Evolutionary conservation across 2,888 invertebrate species (phyloP).

Genomic region (Amphipoea oculea): DNA sequence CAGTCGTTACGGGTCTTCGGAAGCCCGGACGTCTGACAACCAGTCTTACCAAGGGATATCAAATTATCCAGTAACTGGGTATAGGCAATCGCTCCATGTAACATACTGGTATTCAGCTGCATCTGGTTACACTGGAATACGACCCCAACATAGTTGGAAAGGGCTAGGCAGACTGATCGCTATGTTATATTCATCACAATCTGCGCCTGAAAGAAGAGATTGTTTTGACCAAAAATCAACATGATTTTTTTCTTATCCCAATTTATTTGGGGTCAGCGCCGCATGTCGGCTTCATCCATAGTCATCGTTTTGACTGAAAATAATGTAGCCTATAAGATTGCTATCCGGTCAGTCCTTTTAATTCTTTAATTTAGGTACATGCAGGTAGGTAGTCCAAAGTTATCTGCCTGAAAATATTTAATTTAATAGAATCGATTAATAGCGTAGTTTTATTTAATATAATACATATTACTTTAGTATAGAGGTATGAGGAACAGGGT

Average conservation of each 20-base stretch:
- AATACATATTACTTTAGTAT: too few species aligned
- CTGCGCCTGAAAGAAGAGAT: neutral
- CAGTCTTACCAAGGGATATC: too few species aligned
- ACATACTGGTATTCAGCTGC: too few species aligned
- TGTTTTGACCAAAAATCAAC: neutral
- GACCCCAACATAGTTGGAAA: too few species aligned
- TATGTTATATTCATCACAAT: neutral
- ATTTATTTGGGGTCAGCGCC: neutral
- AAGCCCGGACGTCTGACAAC: neutral
- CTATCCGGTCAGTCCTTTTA: neutral
- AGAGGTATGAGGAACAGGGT: too few species aligned
- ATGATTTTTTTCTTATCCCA: neutral
- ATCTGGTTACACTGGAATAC: too few species aligned
- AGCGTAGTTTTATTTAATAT: neutral
- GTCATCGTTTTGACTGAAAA: neutral
- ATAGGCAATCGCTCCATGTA: too few species aligned
- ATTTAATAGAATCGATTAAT: neutral
- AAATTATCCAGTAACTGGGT: too few species aligned
- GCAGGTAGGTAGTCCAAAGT: neutral
- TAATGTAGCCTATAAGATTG: neutral
- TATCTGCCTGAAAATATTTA: neutral
- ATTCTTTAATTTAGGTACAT: neutral
- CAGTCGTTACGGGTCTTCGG: neutral
- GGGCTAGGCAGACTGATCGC: too few species aligned
- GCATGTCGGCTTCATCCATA: neutral